A percentile compares a stretch with the other conserved stretches of the same genome.
These are phyloP conservation scores for Porites rus DNA, from an alignment of 92 coral and sea anemone species.

Conservation along the genomic window DNA sequence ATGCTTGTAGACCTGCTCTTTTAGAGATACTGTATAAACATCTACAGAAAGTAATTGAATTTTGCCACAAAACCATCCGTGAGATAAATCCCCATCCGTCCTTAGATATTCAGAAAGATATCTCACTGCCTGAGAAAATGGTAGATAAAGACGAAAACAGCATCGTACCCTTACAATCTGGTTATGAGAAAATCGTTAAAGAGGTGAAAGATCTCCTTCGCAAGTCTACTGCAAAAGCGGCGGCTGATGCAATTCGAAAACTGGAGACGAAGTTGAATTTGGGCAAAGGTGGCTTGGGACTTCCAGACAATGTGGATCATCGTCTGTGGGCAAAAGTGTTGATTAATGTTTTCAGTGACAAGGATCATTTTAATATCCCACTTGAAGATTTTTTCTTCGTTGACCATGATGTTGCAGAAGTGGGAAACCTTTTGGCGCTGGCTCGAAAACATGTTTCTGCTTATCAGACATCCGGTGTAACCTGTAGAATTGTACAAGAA, in stretches of 20 bases:
- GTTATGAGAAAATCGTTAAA: neutral
- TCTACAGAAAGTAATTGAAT: neutral
- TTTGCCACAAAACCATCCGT: slow-evolving; percentile 22
- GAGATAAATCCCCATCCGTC: slow-evolving; percentile 48
- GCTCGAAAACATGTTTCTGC: slow-evolving; percentile 53
- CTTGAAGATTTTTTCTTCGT: neutral
- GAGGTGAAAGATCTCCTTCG: neutral
- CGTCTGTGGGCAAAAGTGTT: slow-evolving; percentile 28
- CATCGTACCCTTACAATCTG: neutral
- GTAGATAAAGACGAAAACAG: neutral
- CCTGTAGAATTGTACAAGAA: slow-evolving; percentile 15
- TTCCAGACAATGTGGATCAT: neutral
- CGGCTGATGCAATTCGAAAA: slow-evolving; percentile 1
- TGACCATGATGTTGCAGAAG: slow-evolving; percentile 14
- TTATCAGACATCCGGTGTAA: slow-evolving; percentile 23
- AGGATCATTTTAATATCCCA: neutral
- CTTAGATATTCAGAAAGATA: neutral
- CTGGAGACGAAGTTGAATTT: slow-evolving; percentile 32
- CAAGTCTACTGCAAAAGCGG: neutral
- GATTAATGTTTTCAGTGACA: slow-evolving; percentile 30
- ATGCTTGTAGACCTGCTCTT: neutral
- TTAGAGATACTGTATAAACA: neutral
- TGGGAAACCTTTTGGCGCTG: neutral
- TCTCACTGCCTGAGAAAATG: neutral
- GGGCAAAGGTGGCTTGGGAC: neutral